phyloP scores from a whole-genome alignment of 2,888 invertebrate species.

The Athripsodes cinereus region DNA sequence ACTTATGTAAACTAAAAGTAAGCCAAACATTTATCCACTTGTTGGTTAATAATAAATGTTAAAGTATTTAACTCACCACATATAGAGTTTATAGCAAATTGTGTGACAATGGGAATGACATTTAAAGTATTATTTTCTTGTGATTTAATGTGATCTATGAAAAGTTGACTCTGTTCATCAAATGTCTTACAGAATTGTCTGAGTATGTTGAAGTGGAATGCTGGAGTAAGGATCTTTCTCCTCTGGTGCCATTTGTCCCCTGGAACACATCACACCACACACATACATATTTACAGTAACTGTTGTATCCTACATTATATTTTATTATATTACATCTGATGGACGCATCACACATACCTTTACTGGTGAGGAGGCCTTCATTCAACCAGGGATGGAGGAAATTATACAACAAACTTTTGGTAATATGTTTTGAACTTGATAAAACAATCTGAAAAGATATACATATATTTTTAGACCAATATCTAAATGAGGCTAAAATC shows the following conservation, averaged over 20 bases:
- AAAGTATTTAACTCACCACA: no score
- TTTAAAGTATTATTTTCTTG: constrained; percentile 34
- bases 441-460: constrained; percentile 15
- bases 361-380: constrained; percentile 14
- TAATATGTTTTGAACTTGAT: constrained; percentile 13
- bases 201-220: constrained; percentile 59
- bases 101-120: constrained; percentile 43
- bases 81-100: constrained; percentile 48
- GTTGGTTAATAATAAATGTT: no score
- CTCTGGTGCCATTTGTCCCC: constrained; percentile 54
- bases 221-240: constrained; percentile 58
- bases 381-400: constrained; percentile 20
- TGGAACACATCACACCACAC: constrained; percentile 29
- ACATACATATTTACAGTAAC: no score
- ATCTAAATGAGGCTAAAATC: no score
- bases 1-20: no score
- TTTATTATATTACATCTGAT: no score
- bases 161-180: constrained; percentile 34
- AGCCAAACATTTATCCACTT: no score
- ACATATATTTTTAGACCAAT: no score
- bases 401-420: constrained; percentile 15
- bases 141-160: constrained; percentile 34
- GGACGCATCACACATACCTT: no score
- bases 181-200: constrained; percentile 39
- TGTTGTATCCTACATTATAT: no score